Evolutionary conservation across 2,113 vertebrate genomes (phyloP).

Genomic region (Hirundichthys speculiger): DNA sequence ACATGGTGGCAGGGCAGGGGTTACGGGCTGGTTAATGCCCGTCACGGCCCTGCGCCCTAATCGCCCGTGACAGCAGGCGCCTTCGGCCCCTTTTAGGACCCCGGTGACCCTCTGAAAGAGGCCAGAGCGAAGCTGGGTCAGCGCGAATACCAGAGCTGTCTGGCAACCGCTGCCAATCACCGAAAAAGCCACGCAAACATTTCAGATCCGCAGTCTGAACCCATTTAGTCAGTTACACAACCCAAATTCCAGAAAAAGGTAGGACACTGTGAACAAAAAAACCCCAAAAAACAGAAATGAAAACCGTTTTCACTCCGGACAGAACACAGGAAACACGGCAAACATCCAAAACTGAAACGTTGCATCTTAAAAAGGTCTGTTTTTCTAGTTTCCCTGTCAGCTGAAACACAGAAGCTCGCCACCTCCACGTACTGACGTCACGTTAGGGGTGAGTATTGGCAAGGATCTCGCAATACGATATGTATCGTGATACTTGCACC

Average conservation of each 20-base stretch:
- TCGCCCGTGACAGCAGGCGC: constrained; percentile 75
- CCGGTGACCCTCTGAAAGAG: constrained; percentile 42
- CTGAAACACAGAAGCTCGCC: too few species aligned
- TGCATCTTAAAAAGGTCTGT: too few species aligned
- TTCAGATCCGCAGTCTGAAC: background rate
- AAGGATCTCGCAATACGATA: too few species aligned
- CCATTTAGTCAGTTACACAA: background rate
- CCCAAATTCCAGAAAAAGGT: too few species aligned
- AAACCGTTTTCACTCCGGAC: too few species aligned
- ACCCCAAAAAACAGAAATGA: too few species aligned
- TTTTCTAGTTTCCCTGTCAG: too few species aligned
- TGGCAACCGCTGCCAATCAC: constrained; percentile 6
- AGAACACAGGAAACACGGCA: too few species aligned
- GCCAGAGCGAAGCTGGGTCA: constrained; percentile 39
- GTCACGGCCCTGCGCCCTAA: constrained; percentile 52
- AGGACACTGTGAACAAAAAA: background rate
- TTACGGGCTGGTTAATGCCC: constrained; percentile 79
- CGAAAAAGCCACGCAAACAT: constrained; percentile 4
- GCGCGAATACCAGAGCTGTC: constrained; percentile 19
- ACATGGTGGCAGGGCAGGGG: constrained; percentile 43
- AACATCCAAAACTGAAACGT: too few species aligned
- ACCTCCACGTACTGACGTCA: too few species aligned
- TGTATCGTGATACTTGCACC: too few species aligned
- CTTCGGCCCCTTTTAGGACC: constrained; percentile 23
- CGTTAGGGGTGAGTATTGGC: too few species aligned